A percentile compares a stretch with the other conserved stretches of the same genome.
phyloP scores from a whole-genome alignment of 2,113 vertebrate species.

The Protobothrops mucrosquamatus region DNA sequence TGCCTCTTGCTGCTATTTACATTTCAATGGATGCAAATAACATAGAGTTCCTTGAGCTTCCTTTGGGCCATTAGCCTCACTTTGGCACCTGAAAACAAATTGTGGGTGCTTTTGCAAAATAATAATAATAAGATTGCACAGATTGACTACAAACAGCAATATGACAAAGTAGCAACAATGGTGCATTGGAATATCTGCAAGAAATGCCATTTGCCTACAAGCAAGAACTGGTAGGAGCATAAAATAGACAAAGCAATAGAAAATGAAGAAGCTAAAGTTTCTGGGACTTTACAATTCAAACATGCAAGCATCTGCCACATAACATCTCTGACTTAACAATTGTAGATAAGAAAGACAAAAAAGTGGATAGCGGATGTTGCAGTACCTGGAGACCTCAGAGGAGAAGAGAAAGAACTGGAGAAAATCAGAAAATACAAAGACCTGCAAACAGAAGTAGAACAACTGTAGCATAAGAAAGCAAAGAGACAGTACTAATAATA shows the following conservation, averaged over 20 bases:
- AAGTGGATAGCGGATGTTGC: background rate
- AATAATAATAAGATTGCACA: background rate
- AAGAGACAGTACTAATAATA: background rate
- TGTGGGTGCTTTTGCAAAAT: background rate
- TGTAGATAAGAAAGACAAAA: background rate
- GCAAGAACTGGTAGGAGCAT: background rate
- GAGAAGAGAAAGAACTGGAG: background rate
- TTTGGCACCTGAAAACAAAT: background rate
- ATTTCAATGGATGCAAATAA: background rate
- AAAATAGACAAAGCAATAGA: background rate
- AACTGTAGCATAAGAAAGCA: background rate
- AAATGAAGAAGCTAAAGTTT: background rate
- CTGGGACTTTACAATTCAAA: background rate
- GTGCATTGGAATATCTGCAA: background rate
- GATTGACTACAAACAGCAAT: background rate
- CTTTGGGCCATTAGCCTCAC: background rate
- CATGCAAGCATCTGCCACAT: background rate
- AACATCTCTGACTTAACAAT: background rate
- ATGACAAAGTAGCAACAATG: background rate
- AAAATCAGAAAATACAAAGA: background rate
- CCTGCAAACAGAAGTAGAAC: background rate
- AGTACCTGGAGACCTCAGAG: background rate
- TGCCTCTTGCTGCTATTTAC: background rate
- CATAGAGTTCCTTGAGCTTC: background rate
- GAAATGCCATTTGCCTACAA: background rate